Conservation (phyloP, 1,140 invertebrate genomes). For the Lethrus apterus region DNA sequence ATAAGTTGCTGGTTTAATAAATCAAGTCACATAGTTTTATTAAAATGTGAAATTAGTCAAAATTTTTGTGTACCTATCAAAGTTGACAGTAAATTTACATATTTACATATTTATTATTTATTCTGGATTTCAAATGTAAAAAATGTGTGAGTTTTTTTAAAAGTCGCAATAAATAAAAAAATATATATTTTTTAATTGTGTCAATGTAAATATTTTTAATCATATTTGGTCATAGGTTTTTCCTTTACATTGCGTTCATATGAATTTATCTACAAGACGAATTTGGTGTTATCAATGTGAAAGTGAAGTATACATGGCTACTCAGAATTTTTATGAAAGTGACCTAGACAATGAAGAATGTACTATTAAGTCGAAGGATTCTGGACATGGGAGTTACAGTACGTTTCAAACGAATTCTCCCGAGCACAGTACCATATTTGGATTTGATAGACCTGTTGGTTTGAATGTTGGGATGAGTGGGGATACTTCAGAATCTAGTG, state of each 20-base stretch:
- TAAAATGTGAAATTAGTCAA: too few species aligned
- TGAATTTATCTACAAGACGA: constrained; percentile 72
- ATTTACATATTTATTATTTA: too few species aligned
- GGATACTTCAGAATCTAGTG: constrained; percentile 35
- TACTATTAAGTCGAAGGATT: constrained; percentile 31
- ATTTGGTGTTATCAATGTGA: constrained; percentile 83
- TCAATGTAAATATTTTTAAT: too few species aligned
- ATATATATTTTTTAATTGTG: too few species aligned
- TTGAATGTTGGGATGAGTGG: constrained; percentile 29
- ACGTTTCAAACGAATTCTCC: constrained; percentile 28
- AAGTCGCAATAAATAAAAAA: too few species aligned
- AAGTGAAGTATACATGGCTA: constrained; percentile 57
- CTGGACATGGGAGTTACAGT: constrained; percentile 32
- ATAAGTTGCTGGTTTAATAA: too few species aligned
- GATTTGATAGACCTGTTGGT: constrained; percentile 30
- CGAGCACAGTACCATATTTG: constrained; percentile 21
- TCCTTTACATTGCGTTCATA: constrained; percentile 68
- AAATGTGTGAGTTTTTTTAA: too few species aligned
- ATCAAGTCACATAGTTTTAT: too few species aligned
- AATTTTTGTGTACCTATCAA: too few species aligned
- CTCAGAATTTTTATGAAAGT: constrained; percentile 33
- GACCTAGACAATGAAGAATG: constrained; percentile 37
- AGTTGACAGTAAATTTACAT: too few species aligned
- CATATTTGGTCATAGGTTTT: constrained; percentile 52
- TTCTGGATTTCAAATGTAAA: too few species aligned